These are phyloP conservation scores for Hanleya hanleyi DNA, from an alignment of 2,888 invertebrate species.

Conservation along the genomic window DNA sequence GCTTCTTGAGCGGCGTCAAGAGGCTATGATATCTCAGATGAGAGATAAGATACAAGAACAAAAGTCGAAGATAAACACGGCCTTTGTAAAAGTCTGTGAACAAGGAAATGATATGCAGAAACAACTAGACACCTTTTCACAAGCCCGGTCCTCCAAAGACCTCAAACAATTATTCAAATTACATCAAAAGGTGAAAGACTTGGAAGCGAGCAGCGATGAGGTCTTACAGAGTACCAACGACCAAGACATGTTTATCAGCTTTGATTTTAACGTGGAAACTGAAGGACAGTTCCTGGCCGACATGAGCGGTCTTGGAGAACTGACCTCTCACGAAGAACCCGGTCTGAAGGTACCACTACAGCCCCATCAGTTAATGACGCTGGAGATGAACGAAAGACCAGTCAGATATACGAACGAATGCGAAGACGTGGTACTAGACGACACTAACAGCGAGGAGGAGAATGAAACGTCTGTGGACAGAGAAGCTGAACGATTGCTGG, in stretches of 20 bases:
- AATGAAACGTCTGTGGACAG: neutral
- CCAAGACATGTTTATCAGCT: slow-evolving; percentile 54
- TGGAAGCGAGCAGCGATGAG: slow-evolving; percentile 50
- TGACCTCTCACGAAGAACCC: slow-evolving; percentile 46
- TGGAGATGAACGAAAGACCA: slow-evolving; percentile 45
- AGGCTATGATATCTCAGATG: slow-evolving; percentile 53
- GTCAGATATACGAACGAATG: neutral
- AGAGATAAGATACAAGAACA: slow-evolving; percentile 57
- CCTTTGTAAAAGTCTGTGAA: slow-evolving; percentile 58
- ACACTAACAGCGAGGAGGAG: neutral
- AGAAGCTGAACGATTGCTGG: neutral
- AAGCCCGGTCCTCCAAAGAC: slow-evolving; percentile 55
- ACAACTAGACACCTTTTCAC: slow-evolving; percentile 53
- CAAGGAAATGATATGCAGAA: slow-evolving; percentile 60
- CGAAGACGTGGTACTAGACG: neutral
- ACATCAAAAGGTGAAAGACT: slow-evolving; percentile 54
- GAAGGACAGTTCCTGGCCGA: slow-evolving; percentile 59
- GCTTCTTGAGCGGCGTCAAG: slow-evolving; percentile 60
- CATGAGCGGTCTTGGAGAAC: slow-evolving; percentile 63
- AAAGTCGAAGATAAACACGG: slow-evolving; percentile 54
- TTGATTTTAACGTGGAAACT: slow-evolving; percentile 55
- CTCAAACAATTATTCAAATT: slow-evolving; percentile 58
- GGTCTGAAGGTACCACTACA: slow-evolving; percentile 53
- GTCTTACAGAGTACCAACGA: slow-evolving; percentile 53
- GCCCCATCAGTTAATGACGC: slow-evolving; percentile 50